Percentiles rank a stretch among this genome's conserved stretches.
Conservation (phyloP, 2,797 vertebrate genomes). For the Cuniculus paca region DNA sequence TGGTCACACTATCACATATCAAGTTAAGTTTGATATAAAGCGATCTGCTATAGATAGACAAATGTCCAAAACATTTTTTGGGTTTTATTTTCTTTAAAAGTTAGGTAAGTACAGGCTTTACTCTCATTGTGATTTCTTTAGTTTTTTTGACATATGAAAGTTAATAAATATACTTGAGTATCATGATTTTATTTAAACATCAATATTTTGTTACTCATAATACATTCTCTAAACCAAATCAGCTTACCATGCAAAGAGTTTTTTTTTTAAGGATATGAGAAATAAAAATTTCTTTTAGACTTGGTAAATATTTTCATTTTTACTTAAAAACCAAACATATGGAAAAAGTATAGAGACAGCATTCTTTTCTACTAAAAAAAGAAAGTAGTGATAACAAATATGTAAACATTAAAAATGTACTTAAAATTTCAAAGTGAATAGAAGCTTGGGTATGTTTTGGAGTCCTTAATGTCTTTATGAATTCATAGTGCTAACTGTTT, state of each 20-base stretch:
- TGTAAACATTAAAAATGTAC: background rate
- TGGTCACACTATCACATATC: background rate
- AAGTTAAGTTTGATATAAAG: background rate
- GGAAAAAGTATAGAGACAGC: background rate
- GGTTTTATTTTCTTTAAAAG: background rate
- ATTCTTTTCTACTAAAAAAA: background rate
- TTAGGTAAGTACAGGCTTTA: background rate
- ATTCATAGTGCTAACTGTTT: no score
- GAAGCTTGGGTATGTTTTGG: background rate
- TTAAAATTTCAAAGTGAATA: background rate
- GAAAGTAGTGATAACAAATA: background rate
- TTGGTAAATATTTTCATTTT: background rate
- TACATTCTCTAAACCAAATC: background rate
- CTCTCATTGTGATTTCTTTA: background rate
- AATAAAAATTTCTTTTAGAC: background rate
- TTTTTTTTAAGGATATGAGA: background rate
- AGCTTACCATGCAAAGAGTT: background rate
- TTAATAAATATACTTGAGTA: background rate
- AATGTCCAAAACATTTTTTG: background rate
- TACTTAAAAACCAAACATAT: background rate
- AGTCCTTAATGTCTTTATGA: background rate
- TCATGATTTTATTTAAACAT: background rate
- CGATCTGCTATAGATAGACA: background rate
- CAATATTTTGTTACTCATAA: background rate
- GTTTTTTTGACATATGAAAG: background rate